Evolutionary conservation across 2,797 vertebrate genomes (phyloP).

Genomic region (Varecia variegata): DNA sequence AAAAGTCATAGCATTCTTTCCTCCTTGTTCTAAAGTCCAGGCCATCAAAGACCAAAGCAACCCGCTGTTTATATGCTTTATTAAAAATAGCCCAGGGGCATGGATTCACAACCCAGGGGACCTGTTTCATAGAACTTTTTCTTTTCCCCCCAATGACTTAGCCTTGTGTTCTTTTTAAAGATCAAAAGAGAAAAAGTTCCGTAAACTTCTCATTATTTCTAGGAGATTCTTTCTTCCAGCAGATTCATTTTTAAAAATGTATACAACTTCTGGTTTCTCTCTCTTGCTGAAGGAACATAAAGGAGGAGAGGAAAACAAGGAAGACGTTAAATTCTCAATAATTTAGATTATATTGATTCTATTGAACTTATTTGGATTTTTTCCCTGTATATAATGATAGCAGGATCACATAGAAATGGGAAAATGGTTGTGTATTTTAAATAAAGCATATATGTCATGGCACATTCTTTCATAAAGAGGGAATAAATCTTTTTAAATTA

Average conservation of each 20-base stretch:
- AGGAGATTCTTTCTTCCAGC: background rate
- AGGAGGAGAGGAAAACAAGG: background rate
- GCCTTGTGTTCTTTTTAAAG: constrained; percentile 54
- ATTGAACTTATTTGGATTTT: background rate
- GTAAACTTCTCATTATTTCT: constrained; percentile 54
- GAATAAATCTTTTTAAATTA: background rate
- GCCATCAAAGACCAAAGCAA: constrained; percentile 55
- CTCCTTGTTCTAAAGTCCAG: constrained; percentile 56
- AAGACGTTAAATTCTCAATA: background rate
- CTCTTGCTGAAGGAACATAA: background rate
- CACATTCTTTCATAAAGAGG: background rate
- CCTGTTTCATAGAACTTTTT: background rate
- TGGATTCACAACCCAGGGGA: constrained; percentile 30
- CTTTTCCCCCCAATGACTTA: background rate
- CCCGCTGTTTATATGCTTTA: constrained; percentile 39
- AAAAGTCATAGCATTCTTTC: constrained; percentile 61
- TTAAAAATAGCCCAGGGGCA: constrained; percentile 57
- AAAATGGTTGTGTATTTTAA: background rate
- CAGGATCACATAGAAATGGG: background rate
- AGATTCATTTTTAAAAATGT: constrained; percentile 10
- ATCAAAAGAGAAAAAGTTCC: constrained; percentile 43
- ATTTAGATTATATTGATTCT: background rate
- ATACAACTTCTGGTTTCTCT: background rate
- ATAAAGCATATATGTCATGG: background rate
- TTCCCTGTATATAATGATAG: background rate